Evolutionary conservation across 2,797 vertebrate genomes (phyloP), one percentile per base, ranked within the genome.

Genomic region (Cacajao melanocephalus): DNA sequence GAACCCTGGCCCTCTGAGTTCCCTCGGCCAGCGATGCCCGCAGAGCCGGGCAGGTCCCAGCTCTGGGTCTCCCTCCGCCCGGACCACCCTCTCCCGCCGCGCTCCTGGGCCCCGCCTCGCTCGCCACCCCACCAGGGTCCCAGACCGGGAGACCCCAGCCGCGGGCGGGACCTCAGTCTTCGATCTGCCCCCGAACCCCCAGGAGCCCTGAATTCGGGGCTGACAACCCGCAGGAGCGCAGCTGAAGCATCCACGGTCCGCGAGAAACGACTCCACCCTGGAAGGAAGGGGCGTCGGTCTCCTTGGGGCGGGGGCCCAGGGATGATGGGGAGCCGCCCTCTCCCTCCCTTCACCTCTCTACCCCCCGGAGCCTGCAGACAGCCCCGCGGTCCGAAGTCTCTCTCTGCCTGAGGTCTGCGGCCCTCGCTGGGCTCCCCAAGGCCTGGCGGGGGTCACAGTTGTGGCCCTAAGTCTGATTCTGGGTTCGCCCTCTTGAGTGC

Each of bases 171-270:
- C 44, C 9, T 12, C 13, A 28, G 80, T 11, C 72, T 57, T 19
- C 2, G 24, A 30, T 26, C 46, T n/a, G 61, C 20, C 10, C 7
- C 2, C 44, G 0, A 44, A 57, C 9, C 30, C 33, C 67, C 28
- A 0, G 41, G 20, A 28, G 22, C 26, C 76, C 76, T 4, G 15
- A 44, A 9, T 50, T 57, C 44, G 10, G 5, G 33, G 33, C 48
- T 2, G 33, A 39, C 17, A 41, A 22, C 52, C n/a, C 19, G 12
- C 75, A 1, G 0, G 15, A 14, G 4, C 17, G 15, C 1, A 8
- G 28, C 17, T 50, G 19, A 48, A 36, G 67, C 33, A 33, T 7
- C n/a, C 48, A 24, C 8, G 0, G 15, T 28, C 41, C 39, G 1
- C n/a, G 3, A 1, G 3, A 7, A 22, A 24, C 9, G 10, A 7